Conservation (phyloP, 2,113 vertebrate species). For the Callithrix jacchus region DNA sequence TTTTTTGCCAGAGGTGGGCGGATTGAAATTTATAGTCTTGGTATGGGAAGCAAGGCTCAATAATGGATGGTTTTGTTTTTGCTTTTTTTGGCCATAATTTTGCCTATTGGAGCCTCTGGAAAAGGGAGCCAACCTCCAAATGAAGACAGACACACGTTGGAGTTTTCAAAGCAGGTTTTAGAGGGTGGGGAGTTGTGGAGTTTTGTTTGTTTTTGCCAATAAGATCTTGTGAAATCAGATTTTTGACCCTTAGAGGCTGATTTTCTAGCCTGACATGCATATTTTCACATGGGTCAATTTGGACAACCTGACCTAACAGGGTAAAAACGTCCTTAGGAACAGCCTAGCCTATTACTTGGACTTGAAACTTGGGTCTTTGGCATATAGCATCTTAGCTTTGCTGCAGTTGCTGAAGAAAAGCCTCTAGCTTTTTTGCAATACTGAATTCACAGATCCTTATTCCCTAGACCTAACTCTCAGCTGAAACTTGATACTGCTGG, state of each 20-base stretch:
- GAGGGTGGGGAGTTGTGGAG: background rate
- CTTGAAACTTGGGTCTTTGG: background rate
- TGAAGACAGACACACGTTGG: background rate
- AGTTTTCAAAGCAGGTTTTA: background rate
- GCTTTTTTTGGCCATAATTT: background rate
- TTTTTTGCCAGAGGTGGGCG: background rate
- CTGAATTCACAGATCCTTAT: background rate
- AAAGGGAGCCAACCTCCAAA: background rate
- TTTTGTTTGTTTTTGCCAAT: conserved; percentile 15
- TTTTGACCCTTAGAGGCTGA: background rate
- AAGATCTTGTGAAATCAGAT: conserved; percentile 29
- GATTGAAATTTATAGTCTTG: background rate
- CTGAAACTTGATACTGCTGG: background rate
- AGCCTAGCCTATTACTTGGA: background rate
- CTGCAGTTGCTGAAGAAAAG: background rate
- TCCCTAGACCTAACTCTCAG: background rate
- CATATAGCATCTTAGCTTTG: background rate
- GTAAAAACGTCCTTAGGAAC: background rate
- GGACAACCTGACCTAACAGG: background rate
- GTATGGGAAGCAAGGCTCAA: background rate
- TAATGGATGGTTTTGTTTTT: background rate
- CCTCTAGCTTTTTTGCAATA: background rate
- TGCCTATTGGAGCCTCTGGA: background rate
- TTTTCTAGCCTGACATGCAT: background rate
- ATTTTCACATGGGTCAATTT: background rate